Base-by-base conservation (phyloP, 1,140 invertebrate genomes). In the Caligus rogercresseyi region DNA sequence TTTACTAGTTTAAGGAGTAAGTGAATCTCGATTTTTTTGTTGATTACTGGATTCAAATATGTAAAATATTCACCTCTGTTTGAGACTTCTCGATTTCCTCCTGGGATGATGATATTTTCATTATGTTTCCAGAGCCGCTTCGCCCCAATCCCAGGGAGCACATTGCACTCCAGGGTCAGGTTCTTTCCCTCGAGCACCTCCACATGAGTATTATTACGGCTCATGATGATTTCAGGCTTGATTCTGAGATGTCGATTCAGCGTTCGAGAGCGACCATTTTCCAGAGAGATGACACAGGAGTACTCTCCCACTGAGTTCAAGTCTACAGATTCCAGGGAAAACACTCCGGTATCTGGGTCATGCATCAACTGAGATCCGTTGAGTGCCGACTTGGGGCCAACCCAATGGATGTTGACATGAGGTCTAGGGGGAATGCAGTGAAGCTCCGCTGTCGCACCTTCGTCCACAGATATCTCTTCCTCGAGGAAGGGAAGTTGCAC, bases 51-150 rank as follows among this genome's bases (percentile, higher is more conserved):
- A n/a, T 43, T 43, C 7, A 43, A n/a, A 43, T 43, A 43, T 11
- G 31, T 43, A 43, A 11, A 43, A 43, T n/a, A 7, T 43, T 43
- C n/a, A 43, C 31, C 31, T 43, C 31, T 43, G 11, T 63, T 25
- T 16, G 14, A 20, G 31, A 55, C 23, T 14, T 55, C 53, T 19
- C 16, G 19, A 1, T 20, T 23, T 3, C 53, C 52, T 19, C 53
- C 53, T 14, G 16, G 21, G 25, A 59, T 25, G 18, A 23, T 18
- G 20, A 59, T 20, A 63, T 55, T 20, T 18, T 55, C 61, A 13
- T 58, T 58, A 18, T 54, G 18, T 19, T 60, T 53, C 60, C 60
- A 62, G n/a, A 62, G n/a, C 11, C 31, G 18, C 43, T 62, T 62
- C 15, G 60, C 60, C 14, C 31, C 24, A 14, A 62, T 13, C 1